phyloP scores from a whole-genome alignment of 2,888 invertebrate genomes.

The Orchesella flavescens region DNA sequence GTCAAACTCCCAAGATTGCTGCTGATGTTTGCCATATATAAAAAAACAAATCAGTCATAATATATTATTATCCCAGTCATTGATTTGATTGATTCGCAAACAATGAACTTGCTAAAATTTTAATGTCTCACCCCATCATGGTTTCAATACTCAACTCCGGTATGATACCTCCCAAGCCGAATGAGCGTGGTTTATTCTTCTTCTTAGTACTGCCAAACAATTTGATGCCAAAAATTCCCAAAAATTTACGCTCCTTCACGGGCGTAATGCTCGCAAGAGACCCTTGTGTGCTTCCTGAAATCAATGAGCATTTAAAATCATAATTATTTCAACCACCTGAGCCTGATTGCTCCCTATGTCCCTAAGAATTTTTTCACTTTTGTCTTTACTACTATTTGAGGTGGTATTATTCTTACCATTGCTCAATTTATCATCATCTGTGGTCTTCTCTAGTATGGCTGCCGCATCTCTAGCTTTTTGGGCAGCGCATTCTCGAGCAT shows the following conservation, averaged over 20 bases:
- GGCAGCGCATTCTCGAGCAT: slow-evolving; percentile 22
- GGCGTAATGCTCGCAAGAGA: slow-evolving; percentile 11
- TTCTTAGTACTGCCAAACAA: slow-evolving; percentile 16
- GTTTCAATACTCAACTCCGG: slow-evolving; percentile 9
- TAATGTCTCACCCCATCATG: slow-evolving; percentile 22
- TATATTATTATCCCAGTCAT: neutral
- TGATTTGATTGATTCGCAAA: neutral
- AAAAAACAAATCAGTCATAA: neutral
- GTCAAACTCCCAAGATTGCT: slow-evolving; percentile 43
- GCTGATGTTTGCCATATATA: slow-evolving; percentile 42
- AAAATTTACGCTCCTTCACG: slow-evolving; percentile 2
- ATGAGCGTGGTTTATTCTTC: slow-evolving; percentile 30
- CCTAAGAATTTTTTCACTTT: neutral
- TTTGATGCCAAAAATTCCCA: neutral
- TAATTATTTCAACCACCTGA: slow-evolving; percentile 40
- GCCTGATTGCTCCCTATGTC: neutral
- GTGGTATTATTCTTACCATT: slow-evolving; percentile 37
- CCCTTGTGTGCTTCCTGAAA: slow-evolving; percentile 20
- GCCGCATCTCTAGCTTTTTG: neutral
- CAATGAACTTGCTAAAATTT: neutral
- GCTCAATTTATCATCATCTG: slow-evolving; percentile 5
- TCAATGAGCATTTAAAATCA: slow-evolving; percentile 44
- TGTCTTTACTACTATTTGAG: slow-evolving; percentile 1
- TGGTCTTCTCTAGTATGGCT: slow-evolving; percentile 16
- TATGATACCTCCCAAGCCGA: neutral